A percentile compares a stretch with the other conserved stretches of the same genome.
Conservation (phyloP, 2,113 vertebrate species). For the Dromiciops gliroides region DNA sequence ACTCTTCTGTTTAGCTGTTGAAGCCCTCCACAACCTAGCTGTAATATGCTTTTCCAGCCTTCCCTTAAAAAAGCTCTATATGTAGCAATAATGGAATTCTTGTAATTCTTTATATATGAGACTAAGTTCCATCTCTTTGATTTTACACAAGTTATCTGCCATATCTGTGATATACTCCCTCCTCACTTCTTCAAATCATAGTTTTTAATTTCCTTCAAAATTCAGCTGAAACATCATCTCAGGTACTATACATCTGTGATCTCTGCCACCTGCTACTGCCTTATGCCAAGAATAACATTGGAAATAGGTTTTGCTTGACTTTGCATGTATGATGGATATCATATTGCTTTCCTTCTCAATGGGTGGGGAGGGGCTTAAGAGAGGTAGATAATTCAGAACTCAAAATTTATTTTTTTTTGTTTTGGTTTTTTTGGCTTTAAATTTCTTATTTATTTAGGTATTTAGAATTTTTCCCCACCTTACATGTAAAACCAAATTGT, state of each 20-base stretch:
- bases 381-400: not conserved
- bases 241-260: not conserved
- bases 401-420: too few species aligned
- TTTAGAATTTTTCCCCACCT: too few species aligned
- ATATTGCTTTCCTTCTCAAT: not conserved
- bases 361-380: not conserved
- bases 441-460: too few species aligned
- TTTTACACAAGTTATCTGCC: not conserved
- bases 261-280: not conserved
- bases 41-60: not conserved
- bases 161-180: not conserved
- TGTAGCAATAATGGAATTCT: not conserved
- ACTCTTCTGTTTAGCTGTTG: not conserved
- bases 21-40: not conserved
- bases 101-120: not conserved
- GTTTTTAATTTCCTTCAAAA: not conserved
- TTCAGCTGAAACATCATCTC: not conserved
- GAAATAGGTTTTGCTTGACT: not conserved
- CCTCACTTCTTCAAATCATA: not conserved
- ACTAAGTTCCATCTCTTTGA: not conserved
- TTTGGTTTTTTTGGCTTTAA: too few species aligned
- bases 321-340: not conserved
- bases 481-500: too few species aligned
- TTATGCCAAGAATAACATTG: not conserved
- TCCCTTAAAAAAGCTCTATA: not conserved